Evolutionary conservation across 2,888 invertebrate species (phyloP).

Genomic region (Thecocarcelia acutangulata): DNA sequence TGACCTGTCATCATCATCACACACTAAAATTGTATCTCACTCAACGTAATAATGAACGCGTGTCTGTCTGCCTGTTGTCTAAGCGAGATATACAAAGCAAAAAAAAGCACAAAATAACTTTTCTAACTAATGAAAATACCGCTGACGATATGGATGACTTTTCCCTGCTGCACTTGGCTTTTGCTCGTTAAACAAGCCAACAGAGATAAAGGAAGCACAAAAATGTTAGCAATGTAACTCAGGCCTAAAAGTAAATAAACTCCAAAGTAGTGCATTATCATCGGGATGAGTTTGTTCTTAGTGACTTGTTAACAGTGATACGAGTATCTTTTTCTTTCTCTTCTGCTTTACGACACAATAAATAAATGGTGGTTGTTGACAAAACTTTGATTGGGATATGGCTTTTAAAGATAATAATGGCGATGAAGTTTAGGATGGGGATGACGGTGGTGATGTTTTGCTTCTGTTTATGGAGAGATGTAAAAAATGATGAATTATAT

Average conservation of each 20-base stretch:
- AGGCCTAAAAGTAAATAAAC: conserved; percentile 58
- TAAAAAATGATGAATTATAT: conserved; percentile 68
- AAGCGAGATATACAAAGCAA: conserved; percentile 20
- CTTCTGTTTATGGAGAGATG: conserved; percentile 27
- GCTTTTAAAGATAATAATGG: conserved; percentile 24
- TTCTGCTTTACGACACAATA: conserved; percentile 12
- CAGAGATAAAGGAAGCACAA: conserved; percentile 46
- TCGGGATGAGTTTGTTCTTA: conserved; percentile 33
- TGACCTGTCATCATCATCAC: conserved; percentile 66
- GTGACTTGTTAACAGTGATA: conserved; percentile 65
- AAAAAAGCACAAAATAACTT: neutral
- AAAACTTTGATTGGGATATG: conserved; percentile 26
- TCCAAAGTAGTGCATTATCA: neutral
- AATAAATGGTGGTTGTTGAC: conserved; percentile 47
- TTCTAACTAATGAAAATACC: conserved; percentile 61
- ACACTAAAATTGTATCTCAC: conserved; percentile 9
- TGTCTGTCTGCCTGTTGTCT: conserved; percentile 1
- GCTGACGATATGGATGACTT: conserved; percentile 23
- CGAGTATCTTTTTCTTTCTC: conserved; percentile 37
- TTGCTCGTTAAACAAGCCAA: conserved; percentile 37
- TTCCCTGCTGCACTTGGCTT: conserved; percentile 31
- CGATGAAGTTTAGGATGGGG: too few species aligned
- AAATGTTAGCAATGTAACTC: too few species aligned
- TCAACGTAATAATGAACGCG: conserved; percentile 5
- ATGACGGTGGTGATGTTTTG: conserved; percentile 36